These are phyloP conservation scores for Anas platyrhynchos DNA, from an alignment of 2,113 vertebrate species.

Conservation along the genomic window DNA sequence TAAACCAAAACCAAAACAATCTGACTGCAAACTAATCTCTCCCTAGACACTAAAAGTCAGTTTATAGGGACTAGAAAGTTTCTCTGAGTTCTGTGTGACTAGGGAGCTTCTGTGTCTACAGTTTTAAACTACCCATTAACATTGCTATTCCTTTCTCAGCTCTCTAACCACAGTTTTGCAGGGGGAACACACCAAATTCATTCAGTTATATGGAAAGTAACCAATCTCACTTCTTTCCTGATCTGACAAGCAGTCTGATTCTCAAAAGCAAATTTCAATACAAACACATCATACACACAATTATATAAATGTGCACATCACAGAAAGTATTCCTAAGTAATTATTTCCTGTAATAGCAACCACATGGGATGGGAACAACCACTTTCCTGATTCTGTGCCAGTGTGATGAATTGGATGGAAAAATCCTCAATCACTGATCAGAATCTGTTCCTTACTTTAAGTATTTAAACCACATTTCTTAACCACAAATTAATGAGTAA, in stretches of 20 bases:
- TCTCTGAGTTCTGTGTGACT: not conserved
- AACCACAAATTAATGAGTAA: not conserved
- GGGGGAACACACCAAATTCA: not conserved
- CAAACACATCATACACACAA: not conserved
- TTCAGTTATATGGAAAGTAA: not conserved
- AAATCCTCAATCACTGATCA: not conserved
- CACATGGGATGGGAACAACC: not conserved
- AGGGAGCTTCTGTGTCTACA: not conserved
- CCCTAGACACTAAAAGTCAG: not conserved
- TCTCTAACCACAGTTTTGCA: not conserved
- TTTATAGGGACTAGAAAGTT: not conserved
- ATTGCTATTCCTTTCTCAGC: not conserved
- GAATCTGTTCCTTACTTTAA: not conserved
- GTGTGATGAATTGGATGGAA: not conserved
- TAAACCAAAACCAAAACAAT: not conserved
- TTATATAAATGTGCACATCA: not conserved
- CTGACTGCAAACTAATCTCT: accelerated
- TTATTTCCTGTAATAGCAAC: not conserved
- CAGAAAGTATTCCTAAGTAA: not conserved
- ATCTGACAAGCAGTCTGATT: not conserved
- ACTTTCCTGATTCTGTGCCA: not conserved
- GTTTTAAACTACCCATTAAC: not conserved
- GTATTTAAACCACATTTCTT: not conserved
- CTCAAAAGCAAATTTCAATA: not conserved
- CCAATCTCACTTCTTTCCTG: not conserved